Evolutionary conservation across 1,140 invertebrate genomes (phyloP), one percentile per base, ranked within the genome.

Genomic region (Andrena cerasifolii): DNA sequence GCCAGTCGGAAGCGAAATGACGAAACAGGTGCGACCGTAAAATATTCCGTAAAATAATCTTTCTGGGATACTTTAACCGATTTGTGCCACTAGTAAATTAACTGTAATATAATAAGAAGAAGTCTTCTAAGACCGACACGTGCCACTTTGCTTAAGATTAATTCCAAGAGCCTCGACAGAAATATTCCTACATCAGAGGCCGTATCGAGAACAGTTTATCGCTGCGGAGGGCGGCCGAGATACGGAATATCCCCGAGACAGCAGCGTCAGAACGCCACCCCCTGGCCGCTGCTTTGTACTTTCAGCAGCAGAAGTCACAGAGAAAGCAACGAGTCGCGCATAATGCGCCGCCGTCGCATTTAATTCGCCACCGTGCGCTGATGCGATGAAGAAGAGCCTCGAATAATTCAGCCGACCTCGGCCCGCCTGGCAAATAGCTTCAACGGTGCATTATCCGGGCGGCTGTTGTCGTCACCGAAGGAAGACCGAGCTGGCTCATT

Each of bases 261-360:
- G 16, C 16, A 0, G n/a, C 1, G 33, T 40, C n/a, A 6, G 4
- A 61, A 61, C 36, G 58, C 58, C 58, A 7, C n/a, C 21, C n/a
- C 58, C 10, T 40, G n/a, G n/a, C n/a, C n/a, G n/a, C n/a, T 12
- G 58, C 58, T 61, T 61, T 61, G 58, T 61, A 61, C 33, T 61
- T 40, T 61, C 33, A 14, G 33, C 18, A 40, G 33, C 58, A 40
- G 58, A 24, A 24, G 58, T 61, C 58, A 24, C 58, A 12, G 58
- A 24, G 58, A 21, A 43, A 40, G 58, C 58, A 61, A 2, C 58
- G 58, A 18, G 58, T 12, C 58, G 58, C n/a, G 58, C 6, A 61
- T 61, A 61, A 61, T 61, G 58, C 58, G 58, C 24, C 16, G 6
- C 8, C 58, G 31, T 59, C 31, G 56, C 56, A 36, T 59, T 59